Base-by-base conservation (phyloP, 2,797 vertebrate species). In the Centropyge bicolor region DNA sequence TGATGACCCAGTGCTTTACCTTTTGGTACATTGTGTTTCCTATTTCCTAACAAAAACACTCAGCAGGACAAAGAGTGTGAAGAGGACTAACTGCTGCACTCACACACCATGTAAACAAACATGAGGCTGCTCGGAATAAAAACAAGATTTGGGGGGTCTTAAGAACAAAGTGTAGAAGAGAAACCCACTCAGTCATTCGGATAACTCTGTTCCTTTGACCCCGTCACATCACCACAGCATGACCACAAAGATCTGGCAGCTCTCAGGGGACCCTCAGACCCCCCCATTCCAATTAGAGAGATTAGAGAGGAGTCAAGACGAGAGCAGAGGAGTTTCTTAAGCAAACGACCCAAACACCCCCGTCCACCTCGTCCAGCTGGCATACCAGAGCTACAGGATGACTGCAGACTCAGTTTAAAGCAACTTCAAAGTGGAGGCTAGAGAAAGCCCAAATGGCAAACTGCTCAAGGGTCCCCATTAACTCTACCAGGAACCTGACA, bases 271-370 rank as follows among this genome's bases (percentile, higher is more conserved):
- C 70, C 87, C 82, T 73, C 73, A n/a, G 62, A 76, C 79, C 83
- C 82, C 70, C 84, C 48, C 6, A 81, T 82, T 83, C 89, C 91
- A 93, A 93, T 93, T 93, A 93, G 82, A 90, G 87, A 93, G 86
- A 92, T 94, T 93, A 92, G 86, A 89, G 81, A 89, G 88, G 82
- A 90, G 82, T 91, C 87, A 86, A 89, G 86, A 85, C 79, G 80
- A 92, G 88, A 86, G 83, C 81, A 81, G 73, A 59, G 35, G 79
- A 89, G 83, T 76, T 79, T 77, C 80, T 78, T 59, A 73, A 71
- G 78, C 84, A 84, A 88, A 81, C 62, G 69, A 75, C 71, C 77
- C 78, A 67, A 87, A 68, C 66, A 41, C 22, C 65, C 69, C 48
- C 51, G 45, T 24, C 35, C 76, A 24, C 73, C 20, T 76, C 82